phyloP scores from a whole-genome alignment of 2,888 invertebrate genomes.

The Stenchaetothrips biformis region DNA sequence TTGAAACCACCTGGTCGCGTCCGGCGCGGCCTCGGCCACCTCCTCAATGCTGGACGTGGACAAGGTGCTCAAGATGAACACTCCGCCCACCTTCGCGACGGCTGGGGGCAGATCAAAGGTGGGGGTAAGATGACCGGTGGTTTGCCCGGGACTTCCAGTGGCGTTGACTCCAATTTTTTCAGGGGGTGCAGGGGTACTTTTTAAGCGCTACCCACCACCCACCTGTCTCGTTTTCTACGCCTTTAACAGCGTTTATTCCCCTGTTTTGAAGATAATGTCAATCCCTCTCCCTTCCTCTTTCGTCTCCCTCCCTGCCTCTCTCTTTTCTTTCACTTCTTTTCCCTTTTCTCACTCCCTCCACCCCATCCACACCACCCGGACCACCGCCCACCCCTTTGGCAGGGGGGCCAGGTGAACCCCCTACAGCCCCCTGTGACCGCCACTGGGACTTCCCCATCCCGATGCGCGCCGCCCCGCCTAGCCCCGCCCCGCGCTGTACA shows the following conservation, averaged over 20 bases:
- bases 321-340: neutral
- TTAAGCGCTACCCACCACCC: neutral
- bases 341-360: neutral
- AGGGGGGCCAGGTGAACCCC: too few relatives aligned
- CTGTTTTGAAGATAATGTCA: conserved; percentile 20
- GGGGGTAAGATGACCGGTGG: neutral
- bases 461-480: too few relatives aligned
- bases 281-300: neutral
- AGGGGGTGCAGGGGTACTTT: neutral
- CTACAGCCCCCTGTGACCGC: too few relatives aligned
- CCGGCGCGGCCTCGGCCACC: conserved; percentile 70
- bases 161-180: too few relatives aligned
- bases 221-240: too few relatives aligned
- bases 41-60: conserved; percentile 85
- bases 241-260: too few relatives aligned
- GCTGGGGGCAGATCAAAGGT: conserved; percentile 51
- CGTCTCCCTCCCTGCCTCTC: too few relatives aligned
- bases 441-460: too few relatives aligned
- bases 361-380: too few relatives aligned
- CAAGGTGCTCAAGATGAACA: conserved; percentile 80
- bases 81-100: conserved; percentile 66
- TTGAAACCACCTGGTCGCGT: conserved; percentile 82
- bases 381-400: too few relatives aligned
- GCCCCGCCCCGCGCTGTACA: neutral
- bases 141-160: conserved; percentile 49